A percentile compares a stretch with the other conserved stretches of the same genome.
phyloP scores from a whole-genome alignment of 2,113 vertebrate species.

The Buteo buteo region DNA sequence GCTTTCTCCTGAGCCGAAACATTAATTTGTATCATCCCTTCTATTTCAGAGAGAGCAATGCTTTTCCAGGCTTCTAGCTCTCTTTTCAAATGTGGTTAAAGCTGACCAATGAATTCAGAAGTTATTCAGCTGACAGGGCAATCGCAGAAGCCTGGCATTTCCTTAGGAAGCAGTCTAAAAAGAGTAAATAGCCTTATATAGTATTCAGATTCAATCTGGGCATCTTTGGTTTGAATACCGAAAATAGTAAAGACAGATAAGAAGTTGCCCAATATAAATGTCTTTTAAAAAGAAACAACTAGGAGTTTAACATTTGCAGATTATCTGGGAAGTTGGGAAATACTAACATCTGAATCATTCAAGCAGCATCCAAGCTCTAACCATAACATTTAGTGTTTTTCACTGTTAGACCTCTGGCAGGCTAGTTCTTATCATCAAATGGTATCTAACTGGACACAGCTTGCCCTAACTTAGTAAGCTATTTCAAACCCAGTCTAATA shows the following conservation, averaged over 20 bases:
- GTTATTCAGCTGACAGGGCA: not conserved
- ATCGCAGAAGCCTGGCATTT: not conserved
- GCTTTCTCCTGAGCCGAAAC: not conserved
- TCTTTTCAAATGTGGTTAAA: not conserved
- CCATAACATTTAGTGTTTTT: not conserved
- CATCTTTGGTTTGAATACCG: not conserved
- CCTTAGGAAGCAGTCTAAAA: slow-evolving; percentile 4
- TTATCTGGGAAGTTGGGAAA: not conserved
- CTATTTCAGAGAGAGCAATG: not conserved
- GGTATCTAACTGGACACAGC: not conserved
- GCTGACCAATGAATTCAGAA: not conserved
- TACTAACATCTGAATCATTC: not conserved
- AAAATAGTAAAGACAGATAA: slow-evolving; percentile 23
- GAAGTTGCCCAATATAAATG: not conserved
- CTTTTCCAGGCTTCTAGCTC: not conserved
- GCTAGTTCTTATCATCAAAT: not conserved
- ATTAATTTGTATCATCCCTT: not conserved
- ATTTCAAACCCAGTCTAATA: not conserved
- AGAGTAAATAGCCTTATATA: not conserved
- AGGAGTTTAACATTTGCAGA: not conserved
- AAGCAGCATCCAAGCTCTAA: not conserved
- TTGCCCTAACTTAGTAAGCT: not conserved
- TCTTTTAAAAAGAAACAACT: not conserved
- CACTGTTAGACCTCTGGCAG: not conserved
- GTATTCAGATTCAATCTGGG: not conserved